phyloP scores from a whole-genome alignment of 1,140 invertebrate genomes.

The Drosophila nasuta region DNA sequence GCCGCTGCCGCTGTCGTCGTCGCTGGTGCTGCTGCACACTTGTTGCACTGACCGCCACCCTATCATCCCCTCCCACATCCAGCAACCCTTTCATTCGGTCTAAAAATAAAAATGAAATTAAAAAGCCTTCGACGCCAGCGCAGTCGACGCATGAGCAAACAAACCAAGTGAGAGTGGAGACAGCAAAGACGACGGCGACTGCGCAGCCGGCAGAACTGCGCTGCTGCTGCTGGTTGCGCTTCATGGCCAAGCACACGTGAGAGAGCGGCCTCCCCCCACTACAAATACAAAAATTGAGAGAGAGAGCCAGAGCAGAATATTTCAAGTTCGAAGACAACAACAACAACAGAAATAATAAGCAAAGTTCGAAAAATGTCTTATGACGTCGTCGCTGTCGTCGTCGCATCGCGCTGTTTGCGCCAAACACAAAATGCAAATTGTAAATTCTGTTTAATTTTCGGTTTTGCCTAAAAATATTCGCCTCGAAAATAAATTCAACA shows the following conservation, averaged over 20 bases:
- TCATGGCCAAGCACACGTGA: conserved; percentile 27
- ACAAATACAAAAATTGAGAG: not conserved
- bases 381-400: conserved; percentile 32
- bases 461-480: conserved; percentile 43
- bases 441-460: conserved; percentile 40
- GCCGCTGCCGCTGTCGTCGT: conserved; percentile 4
- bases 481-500: conserved; percentile 42
- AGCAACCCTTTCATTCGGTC: not conserved
- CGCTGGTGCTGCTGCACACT: conserved; percentile 43
- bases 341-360: too few species aligned
- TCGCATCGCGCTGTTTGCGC: conserved; percentile 31
- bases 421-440: conserved; percentile 41
- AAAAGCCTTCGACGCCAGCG: conserved; percentile 14
- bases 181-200: conserved; percentile 24
- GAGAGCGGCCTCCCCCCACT: too few species aligned
- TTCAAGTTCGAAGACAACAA: conserved; percentile 44
- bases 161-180: conserved; percentile 49
- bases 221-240: conserved; percentile 16
- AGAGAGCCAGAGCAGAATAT: conserved; percentile 10
- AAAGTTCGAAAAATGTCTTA: conserved; percentile 48
- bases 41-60: conserved; percentile 56
- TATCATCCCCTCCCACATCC: not conserved
- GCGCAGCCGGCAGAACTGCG: conserved; percentile 20
- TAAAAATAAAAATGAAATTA: conserved; percentile 32
- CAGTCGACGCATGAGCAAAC: conserved; percentile 56